Conservation (phyloP, 2,113 vertebrate species). For the Setophaga coronata region DNA sequence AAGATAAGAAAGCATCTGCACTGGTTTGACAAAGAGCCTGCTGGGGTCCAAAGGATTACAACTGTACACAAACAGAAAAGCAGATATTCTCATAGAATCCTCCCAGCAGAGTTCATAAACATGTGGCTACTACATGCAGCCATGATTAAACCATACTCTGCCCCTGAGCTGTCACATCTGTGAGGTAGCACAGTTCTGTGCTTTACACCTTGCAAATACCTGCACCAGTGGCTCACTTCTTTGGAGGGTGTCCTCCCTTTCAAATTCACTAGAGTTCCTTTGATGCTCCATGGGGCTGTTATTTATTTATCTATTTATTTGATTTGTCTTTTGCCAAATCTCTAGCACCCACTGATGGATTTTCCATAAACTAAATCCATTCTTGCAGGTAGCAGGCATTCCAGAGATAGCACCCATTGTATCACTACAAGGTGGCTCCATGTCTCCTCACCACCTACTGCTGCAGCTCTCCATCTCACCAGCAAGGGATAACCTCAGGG, state of each 20-base stretch:
- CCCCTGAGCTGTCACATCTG: not conserved
- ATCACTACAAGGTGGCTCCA: fast-evolving
- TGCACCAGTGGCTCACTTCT: not conserved
- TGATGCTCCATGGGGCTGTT: fast-evolving
- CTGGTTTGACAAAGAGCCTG: not conserved
- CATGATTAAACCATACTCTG: not conserved
- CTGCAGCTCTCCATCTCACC: not conserved
- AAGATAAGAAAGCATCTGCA: conserved; percentile 14
- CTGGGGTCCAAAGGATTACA: not conserved
- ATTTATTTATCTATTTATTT: not conserved
- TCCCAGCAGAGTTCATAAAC: not conserved
- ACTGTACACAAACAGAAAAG: not conserved
- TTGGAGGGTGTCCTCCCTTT: not conserved
- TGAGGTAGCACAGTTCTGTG: not conserved
- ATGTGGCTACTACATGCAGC: not conserved
- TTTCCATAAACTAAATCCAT: not conserved
- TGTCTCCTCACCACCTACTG: not conserved
- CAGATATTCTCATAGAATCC: not conserved
- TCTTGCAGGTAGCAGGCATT: not conserved
- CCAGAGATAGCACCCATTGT: not conserved
- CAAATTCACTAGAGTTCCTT: not conserved
- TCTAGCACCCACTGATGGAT: not conserved
- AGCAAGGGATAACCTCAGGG: not conserved
- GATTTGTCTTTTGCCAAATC: not conserved
- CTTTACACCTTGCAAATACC: not conserved